Evolutionary conservation across 2,888 invertebrate genomes (phyloP).

Genomic region (Autographa pulchrina): DNA sequence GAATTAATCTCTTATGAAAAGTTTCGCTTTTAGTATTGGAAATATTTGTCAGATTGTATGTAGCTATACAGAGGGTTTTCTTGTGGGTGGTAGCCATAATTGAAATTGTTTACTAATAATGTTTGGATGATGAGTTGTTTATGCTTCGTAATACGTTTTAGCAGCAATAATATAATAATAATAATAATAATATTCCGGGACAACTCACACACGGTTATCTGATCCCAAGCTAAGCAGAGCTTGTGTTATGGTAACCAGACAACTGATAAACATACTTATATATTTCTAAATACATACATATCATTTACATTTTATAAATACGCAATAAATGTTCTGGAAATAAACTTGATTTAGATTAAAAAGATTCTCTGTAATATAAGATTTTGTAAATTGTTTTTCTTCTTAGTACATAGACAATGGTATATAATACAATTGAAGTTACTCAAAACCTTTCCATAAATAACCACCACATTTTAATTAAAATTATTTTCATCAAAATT

Average conservation of each 20-base stretch:
- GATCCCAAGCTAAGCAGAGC: too few species aligned
- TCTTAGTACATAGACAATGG: background rate
- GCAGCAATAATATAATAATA: too few species aligned
- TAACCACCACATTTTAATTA: background rate
- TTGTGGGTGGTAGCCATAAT: background rate
- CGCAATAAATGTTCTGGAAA: too few species aligned
- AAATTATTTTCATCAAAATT: slow-evolving; percentile 36
- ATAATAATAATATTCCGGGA: too few species aligned
- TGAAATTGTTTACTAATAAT: background rate
- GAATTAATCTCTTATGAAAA: slow-evolving; percentile 39
- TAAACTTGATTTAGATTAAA: too few species aligned
- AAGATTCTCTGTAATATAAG: too few species aligned
- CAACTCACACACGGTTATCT: too few species aligned
- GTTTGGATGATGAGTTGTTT: background rate
- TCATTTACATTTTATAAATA: too few species aligned
- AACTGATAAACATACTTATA: too few species aligned
- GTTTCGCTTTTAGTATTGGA: slow-evolving; percentile 27
- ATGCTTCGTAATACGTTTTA: background rate
- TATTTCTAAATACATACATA: too few species aligned
- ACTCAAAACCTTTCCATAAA: background rate
- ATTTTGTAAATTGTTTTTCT: too few species aligned
- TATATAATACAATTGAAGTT: background rate
- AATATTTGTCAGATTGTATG: slow-evolving; percentile 26
- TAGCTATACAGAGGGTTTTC: background rate
- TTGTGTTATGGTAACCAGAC: too few species aligned